A percentile compares a stretch with the other conserved stretches of the same genome.
These are phyloP conservation scores for Leptinotarsa haldemani DNA, from an alignment of 2,888 invertebrate genomes.

Conservation along the genomic window DNA sequence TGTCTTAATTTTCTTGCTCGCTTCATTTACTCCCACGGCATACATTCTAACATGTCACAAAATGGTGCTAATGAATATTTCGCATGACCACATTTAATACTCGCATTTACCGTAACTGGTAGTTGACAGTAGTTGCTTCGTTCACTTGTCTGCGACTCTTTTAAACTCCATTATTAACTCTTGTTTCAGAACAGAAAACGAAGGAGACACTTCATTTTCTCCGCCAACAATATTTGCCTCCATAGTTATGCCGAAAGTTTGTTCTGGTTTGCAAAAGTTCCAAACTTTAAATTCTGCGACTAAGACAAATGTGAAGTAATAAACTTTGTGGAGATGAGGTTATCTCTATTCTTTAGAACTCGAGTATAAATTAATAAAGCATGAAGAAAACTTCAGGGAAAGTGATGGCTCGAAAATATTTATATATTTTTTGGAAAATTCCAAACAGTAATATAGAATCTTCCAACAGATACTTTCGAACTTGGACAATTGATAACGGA, in stretches of 20 bases:
- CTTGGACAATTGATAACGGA: too few species aligned
- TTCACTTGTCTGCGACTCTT: neutral
- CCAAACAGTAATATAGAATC: too few species aligned
- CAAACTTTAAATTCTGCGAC: neutral
- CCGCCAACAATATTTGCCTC: neutral
- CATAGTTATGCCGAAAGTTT: neutral
- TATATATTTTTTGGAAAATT: neutral
- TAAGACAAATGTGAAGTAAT: constrained; percentile 14
- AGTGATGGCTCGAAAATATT: neutral
- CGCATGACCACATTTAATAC: neutral
- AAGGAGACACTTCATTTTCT: neutral
- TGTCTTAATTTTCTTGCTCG: neutral
- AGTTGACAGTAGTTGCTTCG: neutral
- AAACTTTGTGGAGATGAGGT: constrained; percentile 13
- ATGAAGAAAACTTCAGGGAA: neutral
- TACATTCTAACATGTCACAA: neutral
- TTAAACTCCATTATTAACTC: neutral
- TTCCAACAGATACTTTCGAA: too few species aligned
- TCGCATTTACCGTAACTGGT: neutral
- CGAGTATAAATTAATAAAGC: neutral
- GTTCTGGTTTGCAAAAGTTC: neutral
- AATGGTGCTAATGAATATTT: constrained; percentile 7
- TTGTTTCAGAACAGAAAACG: neutral
- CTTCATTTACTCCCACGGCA: neutral
- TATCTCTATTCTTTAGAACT: constrained; percentile 6